Evolutionary conservation across 2,888 invertebrate genomes (phyloP).

Genomic region (Oscheius onirici): DNA sequence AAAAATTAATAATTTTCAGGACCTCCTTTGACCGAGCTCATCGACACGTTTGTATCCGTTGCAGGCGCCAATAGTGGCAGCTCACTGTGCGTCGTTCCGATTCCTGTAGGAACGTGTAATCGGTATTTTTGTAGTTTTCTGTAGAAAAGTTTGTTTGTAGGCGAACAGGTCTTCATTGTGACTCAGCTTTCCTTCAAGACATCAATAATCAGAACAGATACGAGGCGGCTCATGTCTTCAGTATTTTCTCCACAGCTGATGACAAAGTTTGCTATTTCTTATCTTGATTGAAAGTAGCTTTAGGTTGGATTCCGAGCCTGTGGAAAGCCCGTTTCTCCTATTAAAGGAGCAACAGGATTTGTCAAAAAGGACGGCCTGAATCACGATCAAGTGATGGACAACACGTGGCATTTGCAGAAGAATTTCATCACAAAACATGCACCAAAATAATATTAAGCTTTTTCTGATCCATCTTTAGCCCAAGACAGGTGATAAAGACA

Average conservation of each 20-base stretch:
- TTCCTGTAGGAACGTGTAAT: constrained; percentile 69
- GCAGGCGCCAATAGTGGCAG: constrained; percentile 70
- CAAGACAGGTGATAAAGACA: neutral
- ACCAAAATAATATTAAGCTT: constrained; percentile 41
- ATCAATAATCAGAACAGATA: constrained; percentile 64
- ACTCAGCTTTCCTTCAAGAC: constrained; percentile 68
- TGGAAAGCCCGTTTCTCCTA: constrained; percentile 61
- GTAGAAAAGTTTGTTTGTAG: constrained; percentile 34
- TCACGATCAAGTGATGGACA: constrained; percentile 64
- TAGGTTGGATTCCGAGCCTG: constrained; percentile 61
- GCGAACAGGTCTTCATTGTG: constrained; percentile 67
- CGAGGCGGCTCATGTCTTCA: constrained; percentile 66
- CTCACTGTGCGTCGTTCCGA: constrained; percentile 66
- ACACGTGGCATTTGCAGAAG: constrained; percentile 62
- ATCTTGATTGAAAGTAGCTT: neutral
- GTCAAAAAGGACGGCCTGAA: constrained; percentile 59
- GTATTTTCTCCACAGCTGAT: constrained; percentile 67
- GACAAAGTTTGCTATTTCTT: constrained; percentile 57
- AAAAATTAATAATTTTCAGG: constrained; percentile 29
- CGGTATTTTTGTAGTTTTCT: constrained; percentile 28
- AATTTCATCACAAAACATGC: constrained; percentile 65
- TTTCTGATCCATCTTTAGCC: neutral
- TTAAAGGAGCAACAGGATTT: constrained; percentile 65
- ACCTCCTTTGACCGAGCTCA: constrained; percentile 68
- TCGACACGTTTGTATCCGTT: constrained; percentile 69